Evolutionary conservation across 2,113 vertebrate genomes (phyloP), one percentile per base, ranked within the genome.

Genomic region (Zosterops japonicus): DNA sequence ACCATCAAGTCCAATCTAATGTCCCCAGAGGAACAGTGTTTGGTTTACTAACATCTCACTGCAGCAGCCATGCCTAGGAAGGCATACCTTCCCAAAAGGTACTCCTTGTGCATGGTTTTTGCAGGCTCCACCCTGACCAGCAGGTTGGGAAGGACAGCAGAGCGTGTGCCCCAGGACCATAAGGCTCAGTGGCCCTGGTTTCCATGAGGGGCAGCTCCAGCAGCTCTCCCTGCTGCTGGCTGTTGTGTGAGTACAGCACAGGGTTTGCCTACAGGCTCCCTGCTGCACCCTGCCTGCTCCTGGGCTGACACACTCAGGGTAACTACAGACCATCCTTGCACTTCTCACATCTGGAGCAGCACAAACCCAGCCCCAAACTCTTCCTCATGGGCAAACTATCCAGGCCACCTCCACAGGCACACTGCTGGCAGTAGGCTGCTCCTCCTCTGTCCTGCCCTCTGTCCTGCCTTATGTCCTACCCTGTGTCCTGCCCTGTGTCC

Each of bases 91-190:
- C 49, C 23, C 76, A 8, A 42, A 41, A 77, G 31, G 36, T 46
- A 0, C 0, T 1, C 41, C 36, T n/a, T 0, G 0, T 4, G 42
- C 0, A 0, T 12, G 64, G 36, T 6, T 72, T 44, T 22, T 63
- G 59, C 50, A 33, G 60, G 83, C 24, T n/a, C 1, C 36, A 4
- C 11, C n/a, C 87, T 23, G 53, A 5, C 2, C 71, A 6, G 44
- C 1, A 1, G 31, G 23, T 2, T 8, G 15, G 49, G 77, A 35
- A 12, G 41, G 39, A 2, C n/a, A 67, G 74, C 69, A 81, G 82
- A 44, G 46, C 0, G 0, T 2, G 15, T 27, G 53, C 35, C 50
- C 60, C 3, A 0, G 6, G 5, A 29, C 47, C 8, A 0, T 2
- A 1, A 6, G 49, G 61, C 52, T 88, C 78, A 1, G 35, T 4